phyloP scores from a whole-genome alignment of 2,797 vertebrate species.

The Malurus leucopterus region DNA sequence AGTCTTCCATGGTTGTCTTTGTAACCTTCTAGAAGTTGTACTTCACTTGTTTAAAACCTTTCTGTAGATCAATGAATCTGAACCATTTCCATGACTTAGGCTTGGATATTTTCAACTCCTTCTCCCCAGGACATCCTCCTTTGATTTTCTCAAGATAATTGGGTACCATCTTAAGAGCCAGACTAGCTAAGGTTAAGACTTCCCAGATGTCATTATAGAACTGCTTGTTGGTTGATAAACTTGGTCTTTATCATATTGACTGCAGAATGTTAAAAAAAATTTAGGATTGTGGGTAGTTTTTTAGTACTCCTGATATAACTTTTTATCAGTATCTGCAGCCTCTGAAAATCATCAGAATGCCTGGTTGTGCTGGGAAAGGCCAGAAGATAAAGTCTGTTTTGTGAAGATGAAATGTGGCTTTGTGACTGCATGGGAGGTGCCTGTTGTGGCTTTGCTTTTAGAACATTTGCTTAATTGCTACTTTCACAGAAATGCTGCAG shows the following conservation, averaged over 20 bases:
- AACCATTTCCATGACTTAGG: not conserved
- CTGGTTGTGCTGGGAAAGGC: not conserved
- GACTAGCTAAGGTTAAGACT: not conserved
- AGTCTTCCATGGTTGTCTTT: not conserved
- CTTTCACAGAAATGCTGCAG: not conserved
- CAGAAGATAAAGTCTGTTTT: not conserved
- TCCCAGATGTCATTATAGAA: not conserved
- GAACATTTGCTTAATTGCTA: not conserved
- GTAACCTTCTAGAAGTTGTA: not conserved
- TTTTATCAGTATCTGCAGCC: not conserved
- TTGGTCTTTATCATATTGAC: fast-evolving
- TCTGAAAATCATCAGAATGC: not conserved
- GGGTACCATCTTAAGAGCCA: not conserved
- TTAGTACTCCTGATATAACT: not conserved
- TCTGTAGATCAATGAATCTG: not conserved
- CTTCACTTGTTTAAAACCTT: not conserved
- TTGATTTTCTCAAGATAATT: not conserved
- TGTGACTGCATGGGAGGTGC: not conserved
- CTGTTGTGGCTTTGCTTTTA: not conserved
- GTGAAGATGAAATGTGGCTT: not conserved
- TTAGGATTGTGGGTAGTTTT: not conserved
- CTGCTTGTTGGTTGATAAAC: not conserved
- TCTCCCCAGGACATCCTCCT: not conserved
- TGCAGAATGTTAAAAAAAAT: not conserved
- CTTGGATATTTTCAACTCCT: not conserved